Conservation (phyloP, 1,140 invertebrate genomes). For the Heliconius hewitsoni region DNA sequence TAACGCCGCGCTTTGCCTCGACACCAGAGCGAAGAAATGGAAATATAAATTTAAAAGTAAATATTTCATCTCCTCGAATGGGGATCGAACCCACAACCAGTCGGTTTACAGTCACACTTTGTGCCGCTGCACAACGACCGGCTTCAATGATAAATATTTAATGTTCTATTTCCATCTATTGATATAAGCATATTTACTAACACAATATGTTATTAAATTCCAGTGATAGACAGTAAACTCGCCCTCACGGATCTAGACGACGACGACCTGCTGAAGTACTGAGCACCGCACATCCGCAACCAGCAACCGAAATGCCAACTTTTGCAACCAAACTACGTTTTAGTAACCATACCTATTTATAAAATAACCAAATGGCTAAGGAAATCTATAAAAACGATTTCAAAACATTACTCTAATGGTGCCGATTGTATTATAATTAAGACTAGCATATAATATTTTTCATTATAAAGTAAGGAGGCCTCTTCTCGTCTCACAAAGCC, state of each 20-base stretch:
- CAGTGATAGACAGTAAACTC: conserved; percentile 79
- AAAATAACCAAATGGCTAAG: neutral
- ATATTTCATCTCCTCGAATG: too few species aligned
- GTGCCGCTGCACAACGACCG: too few species aligned
- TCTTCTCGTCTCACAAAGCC: neutral
- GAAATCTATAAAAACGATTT: neutral
- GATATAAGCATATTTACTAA: too few species aligned
- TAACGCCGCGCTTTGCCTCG: too few species aligned
- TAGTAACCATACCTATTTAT: neutral
- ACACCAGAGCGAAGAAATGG: too few species aligned
- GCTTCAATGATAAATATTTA: too few species aligned
- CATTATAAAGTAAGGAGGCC: conserved; percentile 2
- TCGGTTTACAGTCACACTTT: too few species aligned
- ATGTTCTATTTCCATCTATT: too few species aligned
- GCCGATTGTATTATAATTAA: conserved; percentile 7
- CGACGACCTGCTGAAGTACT: conserved; percentile 70
- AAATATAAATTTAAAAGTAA: too few species aligned
- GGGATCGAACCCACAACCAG: too few species aligned
- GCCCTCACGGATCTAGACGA: conserved; percentile 69
- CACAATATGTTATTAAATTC: too few species aligned
- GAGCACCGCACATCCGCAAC: conserved; percentile 36
- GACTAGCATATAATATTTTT: conserved; percentile 19
- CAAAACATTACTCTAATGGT: neutral
- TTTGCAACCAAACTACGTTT: neutral
- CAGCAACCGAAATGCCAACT: neutral